These are phyloP conservation scores for Clarias laeviceps DNA, from an alignment of 2,797 vertebrate genomes.

Conservation along the genomic window DNA sequence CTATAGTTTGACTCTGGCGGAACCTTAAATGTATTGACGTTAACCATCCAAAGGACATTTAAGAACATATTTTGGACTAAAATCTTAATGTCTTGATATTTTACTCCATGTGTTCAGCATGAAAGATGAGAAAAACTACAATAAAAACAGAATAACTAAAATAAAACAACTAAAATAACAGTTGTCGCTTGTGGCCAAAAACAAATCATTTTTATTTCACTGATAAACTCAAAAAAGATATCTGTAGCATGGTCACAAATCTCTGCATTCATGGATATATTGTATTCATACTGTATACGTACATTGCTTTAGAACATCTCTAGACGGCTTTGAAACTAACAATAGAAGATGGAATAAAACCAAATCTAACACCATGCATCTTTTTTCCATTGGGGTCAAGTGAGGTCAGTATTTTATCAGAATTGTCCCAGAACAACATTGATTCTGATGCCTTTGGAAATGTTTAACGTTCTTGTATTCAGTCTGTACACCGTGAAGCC, in stretches of 20 bases:
- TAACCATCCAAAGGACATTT: not conserved
- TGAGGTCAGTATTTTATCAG: too few relatives aligned
- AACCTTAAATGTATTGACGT: not conserved
- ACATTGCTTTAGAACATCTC: not conserved
- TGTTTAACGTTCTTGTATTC: too few relatives aligned
- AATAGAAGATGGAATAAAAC: too few relatives aligned
- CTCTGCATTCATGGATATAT: not conserved
- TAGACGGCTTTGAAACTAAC: too few relatives aligned
- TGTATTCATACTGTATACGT: not conserved
- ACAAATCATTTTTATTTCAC: not conserved
- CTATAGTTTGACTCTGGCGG: not conserved
- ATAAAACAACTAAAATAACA: too few relatives aligned
- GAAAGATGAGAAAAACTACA: not conserved
- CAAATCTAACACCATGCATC: too few relatives aligned
- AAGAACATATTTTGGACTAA: not conserved
- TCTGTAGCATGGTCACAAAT: not conserved
- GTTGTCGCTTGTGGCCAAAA: constrained; percentile 21
- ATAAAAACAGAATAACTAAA: not conserved
- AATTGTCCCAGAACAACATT: too few relatives aligned
- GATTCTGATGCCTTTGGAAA: too few relatives aligned
- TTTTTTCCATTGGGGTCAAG: too few relatives aligned
- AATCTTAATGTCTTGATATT: not conserved
- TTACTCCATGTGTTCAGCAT: not conserved
- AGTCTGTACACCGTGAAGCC: too few relatives aligned
- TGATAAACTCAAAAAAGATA: not conserved